phyloP scores from a whole-genome alignment of 2,797 vertebrate species.

The Pipistrellus pygmaeus region DNA sequence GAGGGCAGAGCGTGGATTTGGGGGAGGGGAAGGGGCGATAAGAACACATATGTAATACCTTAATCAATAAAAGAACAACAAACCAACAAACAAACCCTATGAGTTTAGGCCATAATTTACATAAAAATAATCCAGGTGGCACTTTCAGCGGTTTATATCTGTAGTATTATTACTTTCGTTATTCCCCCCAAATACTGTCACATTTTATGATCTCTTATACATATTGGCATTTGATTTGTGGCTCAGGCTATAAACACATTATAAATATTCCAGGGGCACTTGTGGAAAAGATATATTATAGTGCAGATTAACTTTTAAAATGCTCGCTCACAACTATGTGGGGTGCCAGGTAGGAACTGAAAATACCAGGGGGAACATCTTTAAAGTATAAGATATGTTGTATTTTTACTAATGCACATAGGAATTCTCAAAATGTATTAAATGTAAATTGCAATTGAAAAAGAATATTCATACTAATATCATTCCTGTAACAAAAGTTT shows the following conservation, averaged over 20 bases:
- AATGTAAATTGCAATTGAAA: not conserved
- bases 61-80: no score
- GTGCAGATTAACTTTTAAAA: not conserved
- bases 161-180: not conserved
- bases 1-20: no score
- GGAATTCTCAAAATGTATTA: no score
- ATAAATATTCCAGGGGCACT: not conserved
- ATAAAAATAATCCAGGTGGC: not conserved
- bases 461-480: not conserved
- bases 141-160: not conserved
- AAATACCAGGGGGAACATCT: not conserved
- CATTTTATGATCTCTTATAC: not conserved
- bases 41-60: no score
- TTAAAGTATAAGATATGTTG: not conserved
- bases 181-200: not conserved
- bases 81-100: not conserved
- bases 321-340: not conserved
- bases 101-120: not conserved
- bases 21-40: no score
- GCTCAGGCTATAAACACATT: not conserved
- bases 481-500: not conserved
- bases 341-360: not conserved
- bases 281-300: not conserved
- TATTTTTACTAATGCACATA: not conserved
- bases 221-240: not conserved